Percentiles rank a stretch among this genome's conserved stretches.
These are phyloP conservation scores for Myiagra hebetior DNA, from an alignment of 2,113 vertebrate species.

Conservation along the genomic window DNA sequence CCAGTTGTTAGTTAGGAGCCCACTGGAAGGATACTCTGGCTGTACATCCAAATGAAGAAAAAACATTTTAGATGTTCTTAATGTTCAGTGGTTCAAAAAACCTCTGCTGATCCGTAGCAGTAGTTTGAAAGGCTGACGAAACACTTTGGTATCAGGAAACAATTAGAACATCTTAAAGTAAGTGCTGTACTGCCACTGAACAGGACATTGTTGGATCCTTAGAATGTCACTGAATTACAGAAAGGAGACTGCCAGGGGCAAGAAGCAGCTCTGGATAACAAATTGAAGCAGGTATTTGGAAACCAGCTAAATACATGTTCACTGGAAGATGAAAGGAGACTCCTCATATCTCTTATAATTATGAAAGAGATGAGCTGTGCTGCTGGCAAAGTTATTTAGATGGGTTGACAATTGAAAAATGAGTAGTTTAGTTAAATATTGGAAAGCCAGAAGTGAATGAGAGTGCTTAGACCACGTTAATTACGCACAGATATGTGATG, in stretches of 20 bases:
- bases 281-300: constrained; percentile 38
- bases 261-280: constrained; percentile 16
- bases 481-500: neutral
- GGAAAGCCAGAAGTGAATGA: neutral
- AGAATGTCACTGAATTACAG: neutral
- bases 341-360: constrained; percentile 26
- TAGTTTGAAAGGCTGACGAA: neutral
- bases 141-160: neutral
- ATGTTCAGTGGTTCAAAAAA: neutral
- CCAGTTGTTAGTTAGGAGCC: neutral
- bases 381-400: constrained; percentile 36
- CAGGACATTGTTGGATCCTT: neutral
- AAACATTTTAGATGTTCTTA: neutral
- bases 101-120: neutral
- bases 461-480: neutral
- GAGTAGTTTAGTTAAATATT: constrained; percentile 7
- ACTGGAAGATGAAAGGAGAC: constrained; percentile 12
- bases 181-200: neutral
- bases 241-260: constrained; percentile 1
- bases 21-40: neutral
- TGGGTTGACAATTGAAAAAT: constrained; percentile 17
- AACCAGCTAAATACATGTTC: constrained; percentile 4
- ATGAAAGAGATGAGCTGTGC: constrained; percentile 4
- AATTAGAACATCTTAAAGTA: neutral
- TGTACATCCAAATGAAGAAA: neutral